Evolutionary conservation across 2,797 vertebrate species (phyloP), one percentile per base, ranked within the genome.

Genomic region (Esox masquinongy): DNA sequence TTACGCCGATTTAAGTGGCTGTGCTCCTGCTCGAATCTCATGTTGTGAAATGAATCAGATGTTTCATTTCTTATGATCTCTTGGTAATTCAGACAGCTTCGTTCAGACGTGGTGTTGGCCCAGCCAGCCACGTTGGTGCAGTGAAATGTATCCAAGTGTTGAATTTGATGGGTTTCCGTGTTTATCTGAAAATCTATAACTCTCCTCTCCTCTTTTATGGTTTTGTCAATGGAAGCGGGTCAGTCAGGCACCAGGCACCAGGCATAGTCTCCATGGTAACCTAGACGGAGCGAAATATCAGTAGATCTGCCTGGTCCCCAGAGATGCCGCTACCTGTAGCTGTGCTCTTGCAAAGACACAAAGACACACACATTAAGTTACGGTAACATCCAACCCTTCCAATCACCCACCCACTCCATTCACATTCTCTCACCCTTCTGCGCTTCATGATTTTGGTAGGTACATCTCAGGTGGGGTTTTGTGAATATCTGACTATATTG

Each of bases 241-340:
- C 56, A 11, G 56, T 11, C 56, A 11, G 11, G 56, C 56, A 24
- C 56, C 56, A 24, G 11, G 24, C 56, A 24, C 56, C 56, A 24
- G 11, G 24, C 56, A 24, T 87, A 88, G 93, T 94, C 93, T 90
- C 93, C 89, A 93, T 93, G 91, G 92, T 86, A 92, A 94, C 93
- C 17, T 24, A 71, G 88, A 68, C 69, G 70, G 72, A 61, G 29
- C 49, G 73, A 80, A 74, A 73, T 68, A 80, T 78, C 78, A 63
- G 61, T 63, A n/a, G 34, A 59, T 83, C 66, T 80, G 50, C 49
- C 69, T 34, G 29, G 79, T 72, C 64, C 70, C 29, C 59, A 66
- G 63, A 50, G 19, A 49, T 26, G 43, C 70, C 49, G 74, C 73
- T 14, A 61, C 56, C 22, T 61, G 56, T 61, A 61, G 43, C 43